These are phyloP conservation scores for Gasteruption jaculator DNA, from an alignment of 2,888 invertebrate species.

Conservation along the genomic window DNA sequence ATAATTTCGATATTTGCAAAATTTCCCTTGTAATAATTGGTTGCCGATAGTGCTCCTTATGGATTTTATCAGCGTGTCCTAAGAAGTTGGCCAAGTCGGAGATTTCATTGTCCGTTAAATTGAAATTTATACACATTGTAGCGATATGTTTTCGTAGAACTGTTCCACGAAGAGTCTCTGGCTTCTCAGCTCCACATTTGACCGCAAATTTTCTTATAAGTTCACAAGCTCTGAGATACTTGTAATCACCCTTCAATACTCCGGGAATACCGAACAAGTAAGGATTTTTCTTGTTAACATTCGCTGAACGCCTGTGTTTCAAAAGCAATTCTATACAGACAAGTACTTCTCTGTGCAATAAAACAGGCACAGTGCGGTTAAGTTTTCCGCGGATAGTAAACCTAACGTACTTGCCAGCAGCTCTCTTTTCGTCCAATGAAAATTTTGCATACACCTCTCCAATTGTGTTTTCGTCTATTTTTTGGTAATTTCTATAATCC, in stretches of 20 bases:
- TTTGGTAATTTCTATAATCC: constrained; percentile 6
- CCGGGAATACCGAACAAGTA: constrained; percentile 12
- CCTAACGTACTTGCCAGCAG: constrained; percentile 8
- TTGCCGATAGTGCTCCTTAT: too few species aligned
- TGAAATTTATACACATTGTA: constrained; percentile 20
- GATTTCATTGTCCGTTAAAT: constrained; percentile 24
- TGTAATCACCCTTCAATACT: not conserved
- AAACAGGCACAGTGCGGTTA: constrained; percentile 16
- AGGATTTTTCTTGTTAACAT: constrained; percentile 7
- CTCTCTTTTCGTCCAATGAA: not conserved
- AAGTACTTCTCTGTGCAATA: constrained; percentile 15
- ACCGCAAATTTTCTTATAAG: constrained; percentile 19
- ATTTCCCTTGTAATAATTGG: too few species aligned
- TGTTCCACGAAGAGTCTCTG: constrained; percentile 20
- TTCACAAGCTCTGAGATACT: constrained; percentile 18
- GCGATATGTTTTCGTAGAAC: constrained; percentile 26
- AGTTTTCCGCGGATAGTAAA: constrained; percentile 18
- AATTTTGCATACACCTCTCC: constrained; percentile 3
- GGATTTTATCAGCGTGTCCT: too few species aligned
- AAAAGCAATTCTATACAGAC: constrained; percentile 6
- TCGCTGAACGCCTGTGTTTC: constrained; percentile 1
- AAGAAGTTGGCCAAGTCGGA: too few species aligned
- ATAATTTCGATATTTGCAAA: too few species aligned
- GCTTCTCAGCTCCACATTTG: constrained; percentile 23
- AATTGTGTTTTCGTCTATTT: not conserved